Evolutionary conservation across 2,113 vertebrate genomes (phyloP).

Genomic region (Phalacrocorax pelagicus): DNA sequence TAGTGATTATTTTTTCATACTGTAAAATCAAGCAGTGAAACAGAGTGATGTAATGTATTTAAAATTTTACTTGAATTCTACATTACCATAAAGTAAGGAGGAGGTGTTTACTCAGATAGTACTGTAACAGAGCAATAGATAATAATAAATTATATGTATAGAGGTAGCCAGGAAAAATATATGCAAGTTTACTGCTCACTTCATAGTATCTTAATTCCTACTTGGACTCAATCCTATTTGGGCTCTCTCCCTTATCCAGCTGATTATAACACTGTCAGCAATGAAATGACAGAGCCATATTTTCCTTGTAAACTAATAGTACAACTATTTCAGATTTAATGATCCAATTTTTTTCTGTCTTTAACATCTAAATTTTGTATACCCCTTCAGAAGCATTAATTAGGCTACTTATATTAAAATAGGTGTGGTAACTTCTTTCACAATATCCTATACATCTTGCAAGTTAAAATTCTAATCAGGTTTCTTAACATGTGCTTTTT

Average conservation of each 20-base stretch:
- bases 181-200: neutral
- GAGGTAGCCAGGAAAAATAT: neutral
- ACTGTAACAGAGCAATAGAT: neutral
- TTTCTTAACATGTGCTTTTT: neutral
- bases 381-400: neutral
- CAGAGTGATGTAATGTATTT: neutral
- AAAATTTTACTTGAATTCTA: neutral
- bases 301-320: neutral
- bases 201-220: neutral
- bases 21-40: neutral
- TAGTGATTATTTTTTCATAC: neutral
- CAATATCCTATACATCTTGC: neutral
- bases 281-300: neutral
- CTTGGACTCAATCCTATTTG: neutral
- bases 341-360: neutral
- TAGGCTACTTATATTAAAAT: neutral
- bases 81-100: neutral
- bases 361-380: neutral
- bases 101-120: neutral
- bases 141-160: neutral
- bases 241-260: neutral
- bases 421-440: neutral
- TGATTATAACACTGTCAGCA: neutral
- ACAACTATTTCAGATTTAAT: neutral
- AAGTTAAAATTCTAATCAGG: neutral